These are phyloP conservation scores for Actinia equina DNA, from an alignment of 64 coral and sea anemone genomes.

Conservation along the genomic window DNA sequence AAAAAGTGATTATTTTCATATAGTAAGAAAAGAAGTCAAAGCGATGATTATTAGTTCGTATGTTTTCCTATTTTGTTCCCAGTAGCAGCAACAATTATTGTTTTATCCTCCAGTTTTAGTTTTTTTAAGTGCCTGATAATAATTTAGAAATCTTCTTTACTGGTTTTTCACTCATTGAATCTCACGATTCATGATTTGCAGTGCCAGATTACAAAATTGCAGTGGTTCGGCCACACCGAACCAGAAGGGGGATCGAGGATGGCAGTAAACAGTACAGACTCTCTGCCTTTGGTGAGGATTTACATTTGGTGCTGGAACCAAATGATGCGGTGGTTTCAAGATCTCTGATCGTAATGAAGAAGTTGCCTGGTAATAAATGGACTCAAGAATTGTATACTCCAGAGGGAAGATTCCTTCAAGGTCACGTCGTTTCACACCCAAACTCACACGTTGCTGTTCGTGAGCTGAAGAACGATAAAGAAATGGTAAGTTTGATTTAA, in stretches of 20 bases:
- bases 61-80: too few relatives aligned
- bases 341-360: constrained; percentile 14
- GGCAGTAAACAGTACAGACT: neutral
- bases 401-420: constrained; percentile 26
- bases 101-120: neutral
- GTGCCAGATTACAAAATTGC: constrained; percentile 52
- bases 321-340: constrained; percentile 25
- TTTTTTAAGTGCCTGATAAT: neutral
- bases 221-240: neutral
- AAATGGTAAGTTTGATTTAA: constrained; percentile 14
- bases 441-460: constrained; percentile 49
- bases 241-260: neutral
- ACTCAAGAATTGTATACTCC: constrained; percentile 31
- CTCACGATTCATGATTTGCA: constrained; percentile 1
- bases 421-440: constrained; percentile 30
- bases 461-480: constrained; percentile 7
- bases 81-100: too few relatives aligned
- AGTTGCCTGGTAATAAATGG: neutral
- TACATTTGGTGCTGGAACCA: constrained; percentile 20
- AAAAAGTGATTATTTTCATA: too few relatives aligned
- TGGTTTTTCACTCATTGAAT: neutral
- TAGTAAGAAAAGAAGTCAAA: too few relatives aligned
- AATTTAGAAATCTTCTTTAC: neutral
- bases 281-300: constrained; percentile 37
- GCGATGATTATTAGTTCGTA: too few relatives aligned